A percentile compares a stretch with the other conserved stretches of the same genome.
phyloP scores from a whole-genome alignment of 1,140 invertebrate species.

The Andrena cerasifolii region DNA sequence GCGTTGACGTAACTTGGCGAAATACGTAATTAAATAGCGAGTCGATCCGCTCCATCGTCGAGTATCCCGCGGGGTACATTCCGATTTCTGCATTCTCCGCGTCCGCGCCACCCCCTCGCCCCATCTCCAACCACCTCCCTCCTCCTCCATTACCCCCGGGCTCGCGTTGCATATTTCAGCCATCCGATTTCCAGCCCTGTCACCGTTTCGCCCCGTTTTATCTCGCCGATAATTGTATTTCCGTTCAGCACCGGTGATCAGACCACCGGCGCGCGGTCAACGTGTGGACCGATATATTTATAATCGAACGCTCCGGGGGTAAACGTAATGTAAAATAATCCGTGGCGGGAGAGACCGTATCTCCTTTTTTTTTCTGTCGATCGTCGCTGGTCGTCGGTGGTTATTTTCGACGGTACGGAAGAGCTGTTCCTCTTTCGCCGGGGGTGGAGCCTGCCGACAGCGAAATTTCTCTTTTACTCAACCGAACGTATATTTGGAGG shows the following conservation, averaged over 20 bases:
- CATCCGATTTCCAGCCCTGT: slow-evolving; percentile 65
- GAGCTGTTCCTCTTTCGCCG: no score
- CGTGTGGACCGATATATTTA: slow-evolving; percentile 61
- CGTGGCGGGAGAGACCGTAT: background rate
- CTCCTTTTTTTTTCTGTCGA: background rate
- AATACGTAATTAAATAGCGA: slow-evolving; percentile 74
- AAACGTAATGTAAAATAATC: slow-evolving; percentile 28
- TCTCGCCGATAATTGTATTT: slow-evolving; percentile 72
- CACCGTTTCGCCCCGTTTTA: slow-evolving; percentile 68
- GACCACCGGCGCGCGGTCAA: slow-evolving; percentile 52
- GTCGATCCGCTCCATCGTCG: slow-evolving; percentile 58
- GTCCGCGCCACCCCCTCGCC: background rate
- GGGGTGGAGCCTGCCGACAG: no score
- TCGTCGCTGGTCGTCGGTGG: no score
- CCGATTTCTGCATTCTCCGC: slow-evolving; percentile 57
- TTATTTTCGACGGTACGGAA: no score
- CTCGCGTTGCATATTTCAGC: slow-evolving; percentile 68
- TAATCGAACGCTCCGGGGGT: slow-evolving; percentile 39
- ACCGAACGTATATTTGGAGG: no score
- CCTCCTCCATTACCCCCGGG: slow-evolving; percentile 41
- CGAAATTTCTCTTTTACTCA: no score
- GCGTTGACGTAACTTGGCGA: slow-evolving; percentile 61
- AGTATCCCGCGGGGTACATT: slow-evolving; percentile 62
- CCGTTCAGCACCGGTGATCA: slow-evolving; percentile 62
- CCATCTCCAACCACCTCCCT: background rate